Percentiles rank a stretch among this genome's conserved stretches.
These are phyloP conservation scores for Chelon labrosus DNA, from an alignment of 2,797 vertebrate species.

Conservation along the genomic window DNA sequence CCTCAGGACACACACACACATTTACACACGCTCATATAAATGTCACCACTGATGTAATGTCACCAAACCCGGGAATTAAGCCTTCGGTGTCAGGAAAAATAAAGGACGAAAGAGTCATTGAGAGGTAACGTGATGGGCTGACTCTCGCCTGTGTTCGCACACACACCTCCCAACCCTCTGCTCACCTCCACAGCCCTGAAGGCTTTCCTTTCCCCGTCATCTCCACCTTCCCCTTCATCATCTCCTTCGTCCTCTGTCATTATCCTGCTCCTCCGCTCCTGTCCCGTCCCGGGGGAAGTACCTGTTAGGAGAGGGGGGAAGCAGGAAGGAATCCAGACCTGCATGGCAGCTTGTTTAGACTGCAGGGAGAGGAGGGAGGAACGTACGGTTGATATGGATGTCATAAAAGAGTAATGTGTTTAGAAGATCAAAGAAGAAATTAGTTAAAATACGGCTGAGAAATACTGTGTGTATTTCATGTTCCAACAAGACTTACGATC, in stretches of 20 bases:
- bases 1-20: conserved; percentile 23
- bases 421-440: conserved; percentile 26
- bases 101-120: not conserved
- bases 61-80: conserved; percentile 7
- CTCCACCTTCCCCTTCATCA: conserved; percentile 34
- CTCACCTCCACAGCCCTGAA: conserved; percentile 31
- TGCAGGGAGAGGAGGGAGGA: conserved; percentile 23
- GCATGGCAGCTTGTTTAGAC: conserved; percentile 46
- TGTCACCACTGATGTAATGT: conserved; percentile 24
- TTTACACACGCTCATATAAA: conserved; percentile 25
- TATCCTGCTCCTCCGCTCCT: conserved; percentile 27
- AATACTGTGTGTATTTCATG: not conserved
- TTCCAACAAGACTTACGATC: not conserved
- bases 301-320: conserved; percentile 37
- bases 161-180: conserved; percentile 3
- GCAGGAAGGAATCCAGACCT: conserved; percentile 58
- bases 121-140: not conserved
- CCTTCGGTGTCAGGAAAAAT: not conserved
- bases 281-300: conserved; percentile 39
- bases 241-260: conserved; percentile 43
- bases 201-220: not conserved
- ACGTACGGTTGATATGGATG: conserved; percentile 7
- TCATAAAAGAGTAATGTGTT: conserved; percentile 19
- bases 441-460: not conserved
- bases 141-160: not conserved